Conservation (phyloP, 2,113 vertebrate genomes). For the Terrapene triunguis region DNA sequence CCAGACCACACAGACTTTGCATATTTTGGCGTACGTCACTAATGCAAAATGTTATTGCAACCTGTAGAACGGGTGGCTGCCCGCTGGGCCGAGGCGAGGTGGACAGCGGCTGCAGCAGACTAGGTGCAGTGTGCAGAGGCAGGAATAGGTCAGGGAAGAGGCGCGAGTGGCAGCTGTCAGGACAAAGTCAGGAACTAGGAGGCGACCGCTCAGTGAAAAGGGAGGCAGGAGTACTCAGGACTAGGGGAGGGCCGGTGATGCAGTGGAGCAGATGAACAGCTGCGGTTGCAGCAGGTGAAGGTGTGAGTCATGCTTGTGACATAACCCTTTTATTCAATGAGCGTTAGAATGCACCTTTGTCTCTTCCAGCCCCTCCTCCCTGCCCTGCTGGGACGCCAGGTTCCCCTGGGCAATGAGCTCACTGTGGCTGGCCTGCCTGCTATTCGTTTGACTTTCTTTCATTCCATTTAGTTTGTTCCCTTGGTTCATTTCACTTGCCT, state of each 20-base stretch:
- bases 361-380: not conserved
- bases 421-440: not conserved
- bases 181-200: not conserved
- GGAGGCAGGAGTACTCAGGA: not conserved
- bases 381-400: not conserved
- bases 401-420: not conserved
- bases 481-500: not conserved
- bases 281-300: not conserved
- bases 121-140: not conserved
- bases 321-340: not conserved
- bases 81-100: not conserved
- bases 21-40: not conserved
- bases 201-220: no score
- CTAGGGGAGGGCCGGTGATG: not conserved
- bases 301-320: not conserved
- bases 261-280: not conserved
- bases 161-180: not conserved
- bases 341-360: not conserved
- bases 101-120: not conserved
- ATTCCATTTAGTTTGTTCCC: not conserved
- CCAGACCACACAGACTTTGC: not conserved
- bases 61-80: not conserved
- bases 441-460: not conserved
- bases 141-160: not conserved
- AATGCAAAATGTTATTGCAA: not conserved